phyloP scores from a whole-genome alignment of 2,888 invertebrate species.

The Pristionchus exspectatus region DNA sequence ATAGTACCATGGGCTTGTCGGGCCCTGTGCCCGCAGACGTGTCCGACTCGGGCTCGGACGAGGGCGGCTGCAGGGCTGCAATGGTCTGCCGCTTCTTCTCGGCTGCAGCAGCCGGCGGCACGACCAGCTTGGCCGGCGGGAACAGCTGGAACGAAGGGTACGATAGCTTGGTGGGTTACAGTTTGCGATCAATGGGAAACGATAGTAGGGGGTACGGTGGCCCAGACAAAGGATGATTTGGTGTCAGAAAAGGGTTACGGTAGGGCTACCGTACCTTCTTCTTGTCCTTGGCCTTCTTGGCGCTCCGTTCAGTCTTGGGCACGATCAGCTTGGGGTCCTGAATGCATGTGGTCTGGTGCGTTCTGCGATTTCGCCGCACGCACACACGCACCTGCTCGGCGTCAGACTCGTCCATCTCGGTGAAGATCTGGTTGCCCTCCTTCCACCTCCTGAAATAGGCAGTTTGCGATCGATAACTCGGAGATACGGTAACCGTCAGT shows the following conservation, averaged over 20 bases:
- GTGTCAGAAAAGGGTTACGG: too few relatives aligned
- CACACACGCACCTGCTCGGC: background rate
- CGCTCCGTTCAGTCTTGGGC: background rate
- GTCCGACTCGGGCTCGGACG: background rate
- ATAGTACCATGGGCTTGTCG: background rate
- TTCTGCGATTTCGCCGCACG: too few relatives aligned
- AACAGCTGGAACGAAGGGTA: background rate
- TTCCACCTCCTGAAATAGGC: background rate
- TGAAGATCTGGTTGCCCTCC: background rate
- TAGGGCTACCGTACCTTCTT: background rate
- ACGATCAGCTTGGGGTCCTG: constrained; percentile 13
- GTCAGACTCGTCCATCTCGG: background rate
- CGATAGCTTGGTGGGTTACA: background rate
- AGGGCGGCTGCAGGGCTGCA: background rate
- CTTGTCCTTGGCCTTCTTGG: background rate
- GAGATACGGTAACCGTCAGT: background rate
- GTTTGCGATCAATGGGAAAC: background rate
- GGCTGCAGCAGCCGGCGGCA: background rate
- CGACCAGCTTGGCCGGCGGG: background rate
- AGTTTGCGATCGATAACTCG: background rate
- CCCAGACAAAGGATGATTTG: too few relatives aligned
- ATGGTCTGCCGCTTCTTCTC: background rate
- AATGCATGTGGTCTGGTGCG: background rate
- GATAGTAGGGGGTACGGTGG: background rate
- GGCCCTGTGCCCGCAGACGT: background rate